Evolutionary conservation across 2,113 vertebrate species (phyloP).

Genomic region (Podocnemis expansa): DNA sequence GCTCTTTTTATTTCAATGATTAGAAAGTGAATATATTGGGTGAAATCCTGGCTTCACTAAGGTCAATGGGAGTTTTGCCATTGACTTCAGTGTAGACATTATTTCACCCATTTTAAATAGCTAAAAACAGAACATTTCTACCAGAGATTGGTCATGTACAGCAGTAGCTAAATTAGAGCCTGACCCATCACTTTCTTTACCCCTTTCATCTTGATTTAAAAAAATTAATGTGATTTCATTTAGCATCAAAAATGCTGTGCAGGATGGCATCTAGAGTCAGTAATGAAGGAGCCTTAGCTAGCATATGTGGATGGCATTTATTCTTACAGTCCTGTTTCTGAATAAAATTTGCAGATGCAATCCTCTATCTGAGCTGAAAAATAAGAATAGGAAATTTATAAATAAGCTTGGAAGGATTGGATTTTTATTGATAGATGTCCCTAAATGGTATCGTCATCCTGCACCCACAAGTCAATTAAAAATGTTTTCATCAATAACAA

Average conservation of each 20-base stretch:
- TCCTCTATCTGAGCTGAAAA: slow-evolving; percentile 1
- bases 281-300: background rate
- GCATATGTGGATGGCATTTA: slow-evolving; percentile 23
- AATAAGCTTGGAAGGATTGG: background rate
- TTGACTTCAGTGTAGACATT: background rate
- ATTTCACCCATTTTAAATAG: background rate
- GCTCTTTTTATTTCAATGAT: background rate
- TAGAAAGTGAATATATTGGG: background rate
- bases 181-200: background rate
- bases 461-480: background rate
- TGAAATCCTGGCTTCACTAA: background rate
- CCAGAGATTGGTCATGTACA: background rate
- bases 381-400: background rate
- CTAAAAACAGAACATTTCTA: background rate
- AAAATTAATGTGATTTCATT: background rate
- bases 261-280: background rate
- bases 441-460: background rate
- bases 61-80: background rate
- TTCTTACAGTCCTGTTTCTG: background rate
- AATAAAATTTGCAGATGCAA: background rate
- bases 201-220: background rate
- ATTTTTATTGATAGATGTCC: background rate
- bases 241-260: too few species aligned
- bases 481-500: background rate
- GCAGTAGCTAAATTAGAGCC: background rate